Evolutionary conservation across 1,140 invertebrate genomes (phyloP).

Genomic region (Drosophila ogumai): DNA sequence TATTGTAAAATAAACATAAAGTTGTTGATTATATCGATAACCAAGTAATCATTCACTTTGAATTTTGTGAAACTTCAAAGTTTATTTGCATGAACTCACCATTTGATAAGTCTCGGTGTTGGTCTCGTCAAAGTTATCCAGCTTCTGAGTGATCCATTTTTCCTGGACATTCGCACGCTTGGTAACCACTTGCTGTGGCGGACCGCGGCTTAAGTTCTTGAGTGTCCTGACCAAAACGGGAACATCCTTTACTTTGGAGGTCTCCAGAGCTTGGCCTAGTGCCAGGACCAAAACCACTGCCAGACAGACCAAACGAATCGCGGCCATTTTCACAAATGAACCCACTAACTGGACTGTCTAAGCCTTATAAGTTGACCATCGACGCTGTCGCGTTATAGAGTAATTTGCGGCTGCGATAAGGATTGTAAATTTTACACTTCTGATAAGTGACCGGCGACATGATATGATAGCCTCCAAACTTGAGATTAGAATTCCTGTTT

Average conservation of each 20-base stretch:
- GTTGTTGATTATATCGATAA: too few species aligned
- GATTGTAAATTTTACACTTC: slow-evolving; percentile 45
- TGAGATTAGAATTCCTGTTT: slow-evolving; percentile 19
- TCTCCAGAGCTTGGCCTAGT: slow-evolving; percentile 21
- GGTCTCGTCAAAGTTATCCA: slow-evolving; percentile 90
- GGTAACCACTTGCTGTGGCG: slow-evolving; percentile 37
- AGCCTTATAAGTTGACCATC: slow-evolving; percentile 37
- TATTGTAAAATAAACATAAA: not conserved
- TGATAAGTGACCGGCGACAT: slow-evolving; percentile 53
- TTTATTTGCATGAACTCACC: slow-evolving; percentile 61
- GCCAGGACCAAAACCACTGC: slow-evolving; percentile 31
- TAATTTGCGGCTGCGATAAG: slow-evolving; percentile 53
- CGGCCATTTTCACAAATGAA: slow-evolving; percentile 62
- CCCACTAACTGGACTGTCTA: slow-evolving; percentile 2
- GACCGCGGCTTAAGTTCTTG: slow-evolving; percentile 62
- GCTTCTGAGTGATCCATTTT: slow-evolving; percentile 76
- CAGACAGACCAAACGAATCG: slow-evolving; percentile 56
- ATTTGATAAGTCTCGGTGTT: slow-evolving; percentile 89
- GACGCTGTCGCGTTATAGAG: slow-evolving; percentile 21
- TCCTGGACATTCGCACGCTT: slow-evolving; percentile 29
- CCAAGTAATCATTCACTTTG: not conserved
- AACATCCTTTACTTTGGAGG: slow-evolving; percentile 48
- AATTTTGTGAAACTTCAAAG: not conserved
- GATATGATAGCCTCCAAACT: slow-evolving; percentile 33
- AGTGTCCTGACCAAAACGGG: slow-evolving; percentile 65